phyloP scores from a whole-genome alignment of 2,113 vertebrate genomes.

The Tupaia tana region DNA sequence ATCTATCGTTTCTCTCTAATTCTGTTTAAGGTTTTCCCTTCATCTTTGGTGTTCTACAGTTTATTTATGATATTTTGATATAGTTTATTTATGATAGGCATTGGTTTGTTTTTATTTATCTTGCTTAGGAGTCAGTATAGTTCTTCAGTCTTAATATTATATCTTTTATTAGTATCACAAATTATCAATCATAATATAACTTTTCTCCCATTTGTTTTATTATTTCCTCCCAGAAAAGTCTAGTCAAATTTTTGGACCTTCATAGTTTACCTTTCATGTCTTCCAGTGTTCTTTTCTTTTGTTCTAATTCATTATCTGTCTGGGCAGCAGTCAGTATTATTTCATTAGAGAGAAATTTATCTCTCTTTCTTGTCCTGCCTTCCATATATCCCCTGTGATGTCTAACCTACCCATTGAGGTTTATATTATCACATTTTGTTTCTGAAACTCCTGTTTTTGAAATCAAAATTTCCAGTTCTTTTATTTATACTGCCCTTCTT shows the following conservation, averaged over 20 bases:
- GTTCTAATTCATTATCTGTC: not conserved
- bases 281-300: not conserved
- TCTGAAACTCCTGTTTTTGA: not conserved
- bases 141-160: not conserved
- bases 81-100: not conserved
- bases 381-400: not conserved
- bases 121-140: not conserved
- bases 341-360: not conserved
- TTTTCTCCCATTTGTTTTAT: not conserved
- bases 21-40: not conserved
- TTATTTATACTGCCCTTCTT: not conserved
- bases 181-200: not conserved
- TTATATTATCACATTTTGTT: not conserved
- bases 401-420: not conserved
- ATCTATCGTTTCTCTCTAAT: not conserved
- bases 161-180: not conserved
- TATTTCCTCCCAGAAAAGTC: constrained; percentile 23
- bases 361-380: not conserved
- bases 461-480: constrained; percentile 39
- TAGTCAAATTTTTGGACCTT: not conserved
- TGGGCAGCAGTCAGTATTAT: not conserved
- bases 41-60: not conserved
- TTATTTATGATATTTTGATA: not conserved
- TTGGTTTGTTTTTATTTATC: constrained; percentile 26
- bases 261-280: not conserved